Conservation (phyloP, 2,888 invertebrate species). For the Phalera bucephala region DNA sequence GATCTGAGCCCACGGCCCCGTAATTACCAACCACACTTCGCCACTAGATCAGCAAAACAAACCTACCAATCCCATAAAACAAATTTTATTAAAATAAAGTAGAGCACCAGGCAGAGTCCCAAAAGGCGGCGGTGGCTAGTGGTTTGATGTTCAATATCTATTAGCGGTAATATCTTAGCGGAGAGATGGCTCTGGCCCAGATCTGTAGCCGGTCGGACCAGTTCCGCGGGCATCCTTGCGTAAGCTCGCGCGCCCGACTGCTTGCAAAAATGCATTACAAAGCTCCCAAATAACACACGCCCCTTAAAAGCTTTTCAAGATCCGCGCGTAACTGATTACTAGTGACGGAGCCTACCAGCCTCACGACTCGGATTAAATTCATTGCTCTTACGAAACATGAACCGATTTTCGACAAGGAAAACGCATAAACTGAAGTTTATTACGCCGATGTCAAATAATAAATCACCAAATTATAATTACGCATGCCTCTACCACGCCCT, state of each 20-base stretch:
- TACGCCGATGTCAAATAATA: constrained; percentile 59
- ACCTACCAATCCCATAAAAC: too few relatives aligned
- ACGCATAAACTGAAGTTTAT: constrained; percentile 52
- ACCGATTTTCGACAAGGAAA: constrained; percentile 67
- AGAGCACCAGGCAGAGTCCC: too few relatives aligned
- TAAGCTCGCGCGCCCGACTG: constrained; percentile 56
- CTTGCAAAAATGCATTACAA: constrained; percentile 78
- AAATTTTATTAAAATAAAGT: too few relatives aligned
- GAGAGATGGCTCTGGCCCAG: constrained; percentile 80
- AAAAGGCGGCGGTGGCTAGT: too few relatives aligned
- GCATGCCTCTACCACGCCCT: constrained; percentile 65
- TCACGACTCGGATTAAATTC: constrained; percentile 53
- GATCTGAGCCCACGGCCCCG: too few relatives aligned
- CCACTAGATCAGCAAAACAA: too few relatives aligned
- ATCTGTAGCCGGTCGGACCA: constrained; percentile 75
- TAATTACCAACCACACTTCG: too few relatives aligned
- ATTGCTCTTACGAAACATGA: constrained; percentile 56
- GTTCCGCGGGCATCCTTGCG: constrained; percentile 75
- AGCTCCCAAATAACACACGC: constrained; percentile 67
- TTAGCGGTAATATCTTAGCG: constrained; percentile 73
- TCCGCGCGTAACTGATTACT: constrained; percentile 62
- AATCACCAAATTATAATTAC: constrained; percentile 74
- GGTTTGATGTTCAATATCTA: constrained; percentile 69
- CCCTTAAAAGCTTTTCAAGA: constrained; percentile 72
- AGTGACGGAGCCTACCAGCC: constrained; percentile 39